These are phyloP conservation scores for Reticulitermes lucifugus DNA, from an alignment of 2,888 invertebrate species.

Conservation along the genomic window DNA sequence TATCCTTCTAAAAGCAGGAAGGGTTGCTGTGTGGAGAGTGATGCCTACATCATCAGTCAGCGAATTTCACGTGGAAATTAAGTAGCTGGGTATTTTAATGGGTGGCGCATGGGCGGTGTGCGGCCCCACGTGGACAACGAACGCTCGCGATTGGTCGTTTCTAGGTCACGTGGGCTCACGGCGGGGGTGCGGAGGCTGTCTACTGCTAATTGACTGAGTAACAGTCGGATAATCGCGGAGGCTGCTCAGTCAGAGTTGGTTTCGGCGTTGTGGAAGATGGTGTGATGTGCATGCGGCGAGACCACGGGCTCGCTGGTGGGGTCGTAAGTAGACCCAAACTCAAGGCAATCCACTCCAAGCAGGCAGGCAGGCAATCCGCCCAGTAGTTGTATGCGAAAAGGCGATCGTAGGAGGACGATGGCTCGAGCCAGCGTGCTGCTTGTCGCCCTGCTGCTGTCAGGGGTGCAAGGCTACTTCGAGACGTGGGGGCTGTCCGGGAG, in stretches of 20 bases:
- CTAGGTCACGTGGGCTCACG: slow-evolving; percentile 26
- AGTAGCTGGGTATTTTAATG: slow-evolving; percentile 36
- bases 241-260: not conserved
- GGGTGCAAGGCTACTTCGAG: slow-evolving; percentile 43
- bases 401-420: slow-evolving; percentile 31
- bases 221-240: not conserved
- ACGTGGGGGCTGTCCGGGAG: slow-evolving; percentile 54
- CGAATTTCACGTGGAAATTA: slow-evolving; percentile 34
- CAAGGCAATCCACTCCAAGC: slow-evolving; percentile 49
- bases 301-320: slow-evolving; percentile 19
- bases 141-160: slow-evolving; percentile 24
- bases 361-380: slow-evolving; percentile 30
- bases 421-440: slow-evolving; percentile 32
- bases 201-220: slow-evolving; percentile 21
- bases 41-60: not conserved
- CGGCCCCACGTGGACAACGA: slow-evolving; percentile 32
- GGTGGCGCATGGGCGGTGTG: slow-evolving; percentile 41
- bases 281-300: slow-evolving; percentile 11
- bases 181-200: slow-evolving; percentile 19
- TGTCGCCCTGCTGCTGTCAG: slow-evolving; percentile 21
- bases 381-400: slow-evolving; percentile 43
- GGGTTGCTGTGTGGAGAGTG: not conserved
- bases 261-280: not conserved
- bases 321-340: slow-evolving; percentile 43
- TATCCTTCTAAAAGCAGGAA: not conserved